Percentiles rank a stretch among this genome's conserved stretches.
Conservation (phyloP, 1,140 invertebrate species). For the Cydia pomonella region DNA sequence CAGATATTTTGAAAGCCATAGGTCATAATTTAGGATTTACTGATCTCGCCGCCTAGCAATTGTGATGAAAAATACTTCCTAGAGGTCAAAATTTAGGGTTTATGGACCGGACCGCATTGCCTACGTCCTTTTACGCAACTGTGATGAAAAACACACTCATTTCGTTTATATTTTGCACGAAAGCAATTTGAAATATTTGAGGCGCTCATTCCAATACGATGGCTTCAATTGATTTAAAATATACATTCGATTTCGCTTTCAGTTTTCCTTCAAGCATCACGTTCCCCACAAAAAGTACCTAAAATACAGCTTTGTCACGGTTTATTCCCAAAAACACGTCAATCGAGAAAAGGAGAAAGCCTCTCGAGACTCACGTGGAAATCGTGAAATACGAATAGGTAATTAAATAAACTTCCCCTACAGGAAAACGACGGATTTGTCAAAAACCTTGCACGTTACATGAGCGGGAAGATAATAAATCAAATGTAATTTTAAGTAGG, state of each 20-base stretch:
- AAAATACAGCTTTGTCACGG: background rate
- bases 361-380: background rate
- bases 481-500: conserved; percentile 29
- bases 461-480: conserved; percentile 14
- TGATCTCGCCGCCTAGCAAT: too few species aligned
- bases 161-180: too few species aligned
- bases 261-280: background rate
- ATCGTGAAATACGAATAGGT: conserved; percentile 1
- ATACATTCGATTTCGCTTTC: background rate
- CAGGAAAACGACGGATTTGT: background rate
- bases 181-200: too few species aligned
- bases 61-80: too few species aligned
- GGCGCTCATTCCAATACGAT: background rate
- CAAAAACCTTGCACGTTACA: background rate
- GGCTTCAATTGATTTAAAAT: background rate
- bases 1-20: too few species aligned
- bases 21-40: too few species aligned
- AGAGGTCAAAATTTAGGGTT: too few species aligned
- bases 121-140: too few species aligned
- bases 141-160: too few species aligned
- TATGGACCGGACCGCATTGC: too few species aligned
- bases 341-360: background rate
- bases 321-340: background rate
- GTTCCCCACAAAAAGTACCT: background rate
- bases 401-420: background rate